phyloP scores from a whole-genome alignment of 2,113 vertebrate genomes.

The Halcyon malimbica region DNA sequence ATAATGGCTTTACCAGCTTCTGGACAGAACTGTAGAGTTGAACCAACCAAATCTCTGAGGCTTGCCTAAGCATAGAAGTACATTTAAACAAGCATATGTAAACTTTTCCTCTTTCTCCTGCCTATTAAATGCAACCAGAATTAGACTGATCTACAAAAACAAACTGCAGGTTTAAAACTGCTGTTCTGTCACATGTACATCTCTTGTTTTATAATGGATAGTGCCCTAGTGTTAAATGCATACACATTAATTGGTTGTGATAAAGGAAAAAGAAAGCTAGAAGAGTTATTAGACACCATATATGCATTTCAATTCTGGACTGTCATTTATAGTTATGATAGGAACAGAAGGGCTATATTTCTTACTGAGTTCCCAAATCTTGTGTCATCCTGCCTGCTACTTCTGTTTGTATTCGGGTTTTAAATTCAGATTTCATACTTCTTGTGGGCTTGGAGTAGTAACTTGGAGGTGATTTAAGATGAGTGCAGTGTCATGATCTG shows the following conservation, averaged over 20 bases:
- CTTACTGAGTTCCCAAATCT: background rate
- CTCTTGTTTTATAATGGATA: background rate
- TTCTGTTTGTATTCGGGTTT: background rate
- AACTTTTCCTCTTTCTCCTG: background rate
- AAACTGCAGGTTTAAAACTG: background rate
- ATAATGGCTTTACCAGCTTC: slow-evolving; percentile 24
- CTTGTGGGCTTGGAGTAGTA: rapidly evolving
- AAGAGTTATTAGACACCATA: background rate
- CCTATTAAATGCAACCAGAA: background rate
- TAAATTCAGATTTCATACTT: background rate
- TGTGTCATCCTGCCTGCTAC: background rate
- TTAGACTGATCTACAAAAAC: background rate
- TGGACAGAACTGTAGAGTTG: background rate
- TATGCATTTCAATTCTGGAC: background rate
- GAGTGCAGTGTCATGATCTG: background rate
- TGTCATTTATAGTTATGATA: background rate
- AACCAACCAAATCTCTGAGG: background rate
- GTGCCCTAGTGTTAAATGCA: background rate
- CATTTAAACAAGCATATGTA: background rate
- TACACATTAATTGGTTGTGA: background rate
- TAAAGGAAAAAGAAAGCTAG: background rate
- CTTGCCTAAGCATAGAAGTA: background rate
- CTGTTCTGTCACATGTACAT: background rate
- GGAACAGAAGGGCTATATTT: background rate
- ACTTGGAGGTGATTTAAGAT: background rate